Evolutionary conservation across 2,888 invertebrate species (phyloP).

Genomic region (Volucella inflata): DNA sequence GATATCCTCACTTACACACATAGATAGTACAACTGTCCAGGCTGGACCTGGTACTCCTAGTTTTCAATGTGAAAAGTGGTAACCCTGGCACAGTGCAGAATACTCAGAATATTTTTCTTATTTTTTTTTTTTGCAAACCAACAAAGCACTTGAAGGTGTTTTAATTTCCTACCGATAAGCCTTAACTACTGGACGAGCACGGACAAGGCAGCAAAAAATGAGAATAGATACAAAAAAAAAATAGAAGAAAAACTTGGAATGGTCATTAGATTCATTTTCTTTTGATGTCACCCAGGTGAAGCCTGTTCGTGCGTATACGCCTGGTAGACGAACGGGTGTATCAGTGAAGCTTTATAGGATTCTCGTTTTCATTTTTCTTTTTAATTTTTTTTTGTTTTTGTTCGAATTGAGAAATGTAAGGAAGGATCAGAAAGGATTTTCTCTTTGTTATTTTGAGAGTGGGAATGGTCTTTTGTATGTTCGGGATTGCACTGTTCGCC

Average conservation of each 20-base stretch:
- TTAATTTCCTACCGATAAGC: conserved; percentile 52
- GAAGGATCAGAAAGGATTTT: conserved; percentile 41
- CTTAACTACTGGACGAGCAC: conserved; percentile 5
- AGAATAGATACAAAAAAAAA: conserved; percentile 3
- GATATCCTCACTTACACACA: background rate
- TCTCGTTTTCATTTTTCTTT: too few relatives aligned
- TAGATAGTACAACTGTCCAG: background rate
- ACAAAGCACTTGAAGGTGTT: conserved; percentile 31
- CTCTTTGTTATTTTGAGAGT: conserved; percentile 13
- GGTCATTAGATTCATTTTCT: conserved; percentile 55
- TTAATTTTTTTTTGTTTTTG: conserved; percentile 10
- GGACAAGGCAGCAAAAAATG: too few relatives aligned
- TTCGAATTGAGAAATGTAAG: conserved; percentile 26
- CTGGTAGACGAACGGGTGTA: background rate
- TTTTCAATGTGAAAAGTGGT: too few relatives aligned
- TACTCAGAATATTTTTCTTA: too few relatives aligned
- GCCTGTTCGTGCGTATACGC: background rate
- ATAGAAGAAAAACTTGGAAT: conserved; percentile 44
- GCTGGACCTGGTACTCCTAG: background rate
- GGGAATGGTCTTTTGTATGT: conserved; percentile 1
- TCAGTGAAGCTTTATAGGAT: too few relatives aligned
- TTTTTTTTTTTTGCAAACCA: background rate
- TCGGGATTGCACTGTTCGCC: conserved; percentile 24
- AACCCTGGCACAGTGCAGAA: too few relatives aligned
- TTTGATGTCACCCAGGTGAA: conserved; percentile 49